These are phyloP conservation scores for Caenorhabditis japonica DNA, from an alignment of 2,888 invertebrate genomes.

Conservation along the genomic window DNA sequence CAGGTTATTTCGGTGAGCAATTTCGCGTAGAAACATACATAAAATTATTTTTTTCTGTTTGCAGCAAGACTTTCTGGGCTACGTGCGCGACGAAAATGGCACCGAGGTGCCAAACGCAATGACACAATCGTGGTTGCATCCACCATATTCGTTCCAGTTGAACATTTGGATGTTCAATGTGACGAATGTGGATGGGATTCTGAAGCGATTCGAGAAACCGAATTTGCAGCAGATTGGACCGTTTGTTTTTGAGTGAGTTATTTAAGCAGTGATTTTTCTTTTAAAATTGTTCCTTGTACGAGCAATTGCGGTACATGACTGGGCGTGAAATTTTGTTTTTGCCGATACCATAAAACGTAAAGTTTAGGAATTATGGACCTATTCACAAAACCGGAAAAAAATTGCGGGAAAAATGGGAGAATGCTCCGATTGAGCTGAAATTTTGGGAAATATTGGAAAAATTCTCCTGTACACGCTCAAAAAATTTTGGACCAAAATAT, in stretches of 20 bases:
- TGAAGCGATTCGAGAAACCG: slow-evolving; percentile 58
- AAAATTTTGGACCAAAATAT: too few relatives aligned
- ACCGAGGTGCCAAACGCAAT: slow-evolving; percentile 65
- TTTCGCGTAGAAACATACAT: neutral
- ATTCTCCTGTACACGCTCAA: too few relatives aligned
- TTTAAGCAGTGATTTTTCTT: too few relatives aligned
- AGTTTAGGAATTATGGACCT: too few relatives aligned
- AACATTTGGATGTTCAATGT: slow-evolving; percentile 67
- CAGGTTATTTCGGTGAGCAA: slow-evolving; percentile 44
- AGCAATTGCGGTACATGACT: too few relatives aligned
- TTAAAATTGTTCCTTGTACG: too few relatives aligned
- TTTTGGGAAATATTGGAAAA: too few relatives aligned
- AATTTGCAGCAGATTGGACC: slow-evolving; percentile 61
- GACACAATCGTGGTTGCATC: slow-evolving; percentile 70
- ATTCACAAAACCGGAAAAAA: too few relatives aligned
- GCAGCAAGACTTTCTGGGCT: slow-evolving; percentile 70
- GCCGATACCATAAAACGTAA: too few relatives aligned
- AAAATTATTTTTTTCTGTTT: slow-evolving; percentile 17
- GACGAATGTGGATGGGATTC: slow-evolving; percentile 52
- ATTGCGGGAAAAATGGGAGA: too few relatives aligned
- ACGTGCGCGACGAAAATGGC: slow-evolving; percentile 63
- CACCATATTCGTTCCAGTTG: slow-evolving; percentile 69
- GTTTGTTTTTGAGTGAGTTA: slow-evolving; percentile 65
- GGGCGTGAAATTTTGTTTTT: too few relatives aligned
- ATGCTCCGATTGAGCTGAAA: too few relatives aligned